Base-by-base conservation (phyloP, 2,888 invertebrate species). In the Eretmocerus hayati region DNA sequence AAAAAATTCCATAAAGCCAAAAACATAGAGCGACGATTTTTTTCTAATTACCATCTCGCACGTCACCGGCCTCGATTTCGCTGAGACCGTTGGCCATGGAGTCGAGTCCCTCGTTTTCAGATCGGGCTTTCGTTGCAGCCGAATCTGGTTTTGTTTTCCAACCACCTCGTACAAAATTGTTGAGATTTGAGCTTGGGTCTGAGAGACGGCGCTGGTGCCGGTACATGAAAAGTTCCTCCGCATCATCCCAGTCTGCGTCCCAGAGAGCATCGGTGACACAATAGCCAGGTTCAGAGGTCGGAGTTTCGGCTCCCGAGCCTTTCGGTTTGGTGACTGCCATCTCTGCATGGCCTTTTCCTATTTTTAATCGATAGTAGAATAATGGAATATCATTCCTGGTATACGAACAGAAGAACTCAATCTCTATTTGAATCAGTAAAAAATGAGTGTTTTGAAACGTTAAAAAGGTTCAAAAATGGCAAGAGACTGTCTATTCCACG, bases 261-360 rank as follows among this genome's bases (percentile, higher is more conserved):
- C 90, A 91, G 75, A 89, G 80, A 1, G 65, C 63, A 66, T 91
- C 91, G 4, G 87, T 86, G 57, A 86, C 85, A 62, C 86, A 84
- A 62, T 85, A 84, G 77, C 91, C 77, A 50, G 89, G 91, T 73
- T 96, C 95, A 16, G 91, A 91, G 48, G 88, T 87, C 18, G 96
- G 96, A 13, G 96, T 96, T 72, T 95, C 95, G 2, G 88, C 88
- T 1, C 95, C 95, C 15, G 90, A 90, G 62, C 88, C 90, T 70
- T 86, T 87, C 21, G 90, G 90, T 65, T 90, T 85, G n/a, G 89
- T 87, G 41, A 92, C 91, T 2, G 95, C 95, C 90, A 97, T 94
- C 77, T 99, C 96, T 0, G 96, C 96, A 74, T 93, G 90, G 0
- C 90, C 92, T 75, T 94, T 95, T 15, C 70, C 70, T 70, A 11